Percentiles rank a stretch among this genome's conserved stretches.
phyloP scores from a whole-genome alignment of 2,888 invertebrate genomes.

The Meghimatium bilineatum region DNA sequence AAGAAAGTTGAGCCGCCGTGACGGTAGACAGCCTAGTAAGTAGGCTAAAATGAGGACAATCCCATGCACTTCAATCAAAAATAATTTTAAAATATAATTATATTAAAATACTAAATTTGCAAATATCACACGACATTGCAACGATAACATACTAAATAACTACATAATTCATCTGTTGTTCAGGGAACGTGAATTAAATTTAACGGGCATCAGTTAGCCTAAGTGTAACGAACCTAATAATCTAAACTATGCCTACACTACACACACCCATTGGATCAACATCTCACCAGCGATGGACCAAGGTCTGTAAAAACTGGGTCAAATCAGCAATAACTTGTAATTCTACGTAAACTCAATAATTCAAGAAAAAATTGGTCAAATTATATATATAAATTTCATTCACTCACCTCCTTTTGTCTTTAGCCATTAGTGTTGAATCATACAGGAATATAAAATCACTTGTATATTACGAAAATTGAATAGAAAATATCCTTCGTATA shows the following conservation, averaged over 20 bases:
- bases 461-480: not conserved
- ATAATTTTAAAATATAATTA: too few species aligned
- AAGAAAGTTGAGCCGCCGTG: too few species aligned
- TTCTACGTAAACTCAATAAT: not conserved
- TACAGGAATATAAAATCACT: not conserved
- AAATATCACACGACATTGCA: not conserved
- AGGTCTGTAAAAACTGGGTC: not conserved
- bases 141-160: not conserved
- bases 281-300: not conserved
- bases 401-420: conserved; percentile 1
- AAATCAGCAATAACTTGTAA: not conserved
- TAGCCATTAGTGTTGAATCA: not conserved
- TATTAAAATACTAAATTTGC: too few species aligned
- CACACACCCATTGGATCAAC: not conserved
- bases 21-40: too few species aligned
- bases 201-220: not conserved
- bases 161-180: not conserved
- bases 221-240: not conserved
- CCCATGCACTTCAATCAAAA: too few species aligned
- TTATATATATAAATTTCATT: not conserved
- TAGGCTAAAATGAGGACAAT: too few species aligned
- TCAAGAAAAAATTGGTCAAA: not conserved
- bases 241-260: too few species aligned
- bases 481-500: not conserved
- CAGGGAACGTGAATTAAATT: not conserved